Evolutionary conservation across 2,113 vertebrate species (phyloP).

Genomic region (Dasyornis broadbenti): DNA sequence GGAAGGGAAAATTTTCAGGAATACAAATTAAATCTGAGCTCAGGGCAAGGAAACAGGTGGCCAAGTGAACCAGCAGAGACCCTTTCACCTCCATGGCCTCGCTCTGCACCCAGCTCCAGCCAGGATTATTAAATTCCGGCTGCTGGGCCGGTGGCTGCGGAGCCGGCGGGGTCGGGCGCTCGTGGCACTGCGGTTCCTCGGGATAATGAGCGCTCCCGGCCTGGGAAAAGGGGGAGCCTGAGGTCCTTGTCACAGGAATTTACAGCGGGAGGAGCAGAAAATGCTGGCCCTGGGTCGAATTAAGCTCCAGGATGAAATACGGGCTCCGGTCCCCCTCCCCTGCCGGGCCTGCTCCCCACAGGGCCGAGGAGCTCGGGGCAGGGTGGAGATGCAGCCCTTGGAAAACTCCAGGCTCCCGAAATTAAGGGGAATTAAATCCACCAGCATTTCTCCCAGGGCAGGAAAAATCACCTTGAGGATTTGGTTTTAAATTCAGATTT

Average conservation of each 20-base stretch:
- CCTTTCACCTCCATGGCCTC: conserved; percentile 17
- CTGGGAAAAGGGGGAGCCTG: background rate
- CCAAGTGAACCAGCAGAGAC: conserved; percentile 19
- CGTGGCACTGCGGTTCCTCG: background rate
- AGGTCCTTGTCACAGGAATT: background rate
- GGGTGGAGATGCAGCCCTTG: background rate
- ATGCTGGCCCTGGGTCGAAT: conserved; percentile 18
- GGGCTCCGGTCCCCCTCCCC: background rate
- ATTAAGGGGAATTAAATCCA: background rate
- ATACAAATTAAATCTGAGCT: conserved; percentile 2
- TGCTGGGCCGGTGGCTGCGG: background rate
- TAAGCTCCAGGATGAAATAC: background rate
- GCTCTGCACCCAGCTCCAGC: background rate
- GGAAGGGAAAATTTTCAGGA: background rate
- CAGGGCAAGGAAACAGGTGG: conserved; percentile 59
- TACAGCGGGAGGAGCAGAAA: background rate
- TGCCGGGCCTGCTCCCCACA: background rate
- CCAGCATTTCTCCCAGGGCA: background rate
- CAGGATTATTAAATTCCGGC: conserved; percentile 43
- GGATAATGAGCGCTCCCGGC: background rate
- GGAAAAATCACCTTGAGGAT: background rate
- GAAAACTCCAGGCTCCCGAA: background rate
- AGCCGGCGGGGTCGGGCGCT: background rate
- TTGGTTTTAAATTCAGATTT: background rate
- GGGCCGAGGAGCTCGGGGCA: background rate